Conservation (phyloP, 2,113 vertebrate genomes). For the Campylomormyrus numenius region DNA sequence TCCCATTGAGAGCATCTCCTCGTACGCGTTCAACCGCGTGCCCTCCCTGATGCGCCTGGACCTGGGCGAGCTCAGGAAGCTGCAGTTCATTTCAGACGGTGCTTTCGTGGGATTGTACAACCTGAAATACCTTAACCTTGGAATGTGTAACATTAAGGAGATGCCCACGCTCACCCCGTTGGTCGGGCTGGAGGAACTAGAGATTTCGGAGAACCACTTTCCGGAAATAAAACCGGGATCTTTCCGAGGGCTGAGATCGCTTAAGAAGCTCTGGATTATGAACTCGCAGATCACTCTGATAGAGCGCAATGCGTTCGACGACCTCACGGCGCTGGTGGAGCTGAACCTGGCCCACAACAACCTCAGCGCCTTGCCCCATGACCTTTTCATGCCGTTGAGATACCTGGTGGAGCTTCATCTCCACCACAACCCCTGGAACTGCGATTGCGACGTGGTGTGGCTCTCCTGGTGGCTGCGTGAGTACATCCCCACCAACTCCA, state of each 20-base stretch:
- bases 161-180: slow-evolving; percentile 89
- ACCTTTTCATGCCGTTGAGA: slow-evolving; percentile 84
- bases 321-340: slow-evolving; percentile 82
- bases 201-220: slow-evolving; percentile 94
- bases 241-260: slow-evolving; percentile 81
- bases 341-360: slow-evolving; percentile 98
- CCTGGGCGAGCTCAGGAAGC: slow-evolving; percentile 87
- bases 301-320: slow-evolving; percentile 93
- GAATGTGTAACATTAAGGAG: slow-evolving; percentile 92
- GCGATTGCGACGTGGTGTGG: slow-evolving; percentile 93
- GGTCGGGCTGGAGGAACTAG: slow-evolving; percentile 87
- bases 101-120: slow-evolving; percentile 95
- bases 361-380: slow-evolving; percentile 87
- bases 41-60: slow-evolving; percentile 94
- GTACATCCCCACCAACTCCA: slow-evolving; percentile 91
- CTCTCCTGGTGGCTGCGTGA: slow-evolving; percentile 89
- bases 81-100: slow-evolving; percentile 97
- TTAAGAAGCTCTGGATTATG: slow-evolving; percentile 98
- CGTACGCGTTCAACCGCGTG: slow-evolving; percentile 95
- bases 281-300: slow-evolving; percentile 88
- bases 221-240: slow-evolving; percentile 82
- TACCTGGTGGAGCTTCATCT: slow-evolving; percentile 92
- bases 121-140: slow-evolving; percentile 96
- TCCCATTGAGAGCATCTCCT: slow-evolving; percentile 96
- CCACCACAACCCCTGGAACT: slow-evolving; percentile 97